Evolutionary conservation across 2,113 vertebrate genomes (phyloP).

Genomic region (Thomomys bottae): DNA sequence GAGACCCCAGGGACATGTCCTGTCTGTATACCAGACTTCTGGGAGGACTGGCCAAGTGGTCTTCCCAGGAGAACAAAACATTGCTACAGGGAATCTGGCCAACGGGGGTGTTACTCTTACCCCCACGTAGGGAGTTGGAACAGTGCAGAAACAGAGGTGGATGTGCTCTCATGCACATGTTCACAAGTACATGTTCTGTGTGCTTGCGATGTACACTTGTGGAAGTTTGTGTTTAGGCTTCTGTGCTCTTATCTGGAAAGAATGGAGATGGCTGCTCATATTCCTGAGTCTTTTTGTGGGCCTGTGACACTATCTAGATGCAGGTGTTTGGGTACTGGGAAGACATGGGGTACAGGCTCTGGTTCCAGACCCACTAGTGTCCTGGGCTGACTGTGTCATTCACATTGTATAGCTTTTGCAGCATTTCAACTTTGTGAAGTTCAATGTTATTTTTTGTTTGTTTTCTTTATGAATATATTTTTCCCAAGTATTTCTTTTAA

Average conservation of each 20-base stretch:
- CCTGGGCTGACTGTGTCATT: background rate
- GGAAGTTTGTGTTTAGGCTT: background rate
- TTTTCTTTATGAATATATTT: background rate
- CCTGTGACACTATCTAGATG: background rate
- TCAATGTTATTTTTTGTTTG: background rate
- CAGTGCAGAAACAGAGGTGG: background rate
- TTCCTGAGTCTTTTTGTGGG: background rate
- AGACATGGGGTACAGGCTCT: background rate
- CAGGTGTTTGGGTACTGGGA: background rate
- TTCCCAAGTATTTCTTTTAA: background rate
- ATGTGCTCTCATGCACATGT: background rate
- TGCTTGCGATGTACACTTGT: background rate
- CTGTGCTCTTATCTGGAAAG: background rate
- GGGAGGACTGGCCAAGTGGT: background rate
- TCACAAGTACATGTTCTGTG: background rate
- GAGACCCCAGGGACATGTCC: background rate
- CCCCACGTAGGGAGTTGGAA: background rate
- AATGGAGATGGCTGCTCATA: background rate
- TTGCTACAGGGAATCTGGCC: background rate
- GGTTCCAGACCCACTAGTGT: background rate
- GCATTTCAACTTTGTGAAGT: background rate
- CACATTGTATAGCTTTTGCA: background rate
- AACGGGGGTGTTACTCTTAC: background rate
- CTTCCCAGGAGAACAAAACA: constrained; percentile 14
- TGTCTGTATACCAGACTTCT: background rate